Percentiles rank a stretch among this genome's conserved stretches.
These are phyloP conservation scores for Kradibia gibbosae DNA, from an alignment of 1,140 invertebrate species.

Conservation along the genomic window DNA sequence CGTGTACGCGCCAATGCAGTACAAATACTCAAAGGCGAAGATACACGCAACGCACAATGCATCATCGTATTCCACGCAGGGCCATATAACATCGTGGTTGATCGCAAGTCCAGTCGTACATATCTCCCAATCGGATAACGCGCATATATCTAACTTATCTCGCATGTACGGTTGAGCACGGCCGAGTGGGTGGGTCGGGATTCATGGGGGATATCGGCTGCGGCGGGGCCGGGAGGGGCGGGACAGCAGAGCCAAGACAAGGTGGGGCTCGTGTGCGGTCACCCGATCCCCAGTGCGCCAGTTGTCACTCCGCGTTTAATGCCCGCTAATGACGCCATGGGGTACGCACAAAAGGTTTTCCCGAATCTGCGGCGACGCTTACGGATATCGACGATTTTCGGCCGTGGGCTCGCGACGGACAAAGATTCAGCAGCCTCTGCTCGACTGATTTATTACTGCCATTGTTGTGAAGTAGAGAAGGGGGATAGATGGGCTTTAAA, in stretches of 20 bases:
- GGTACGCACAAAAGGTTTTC: background rate
- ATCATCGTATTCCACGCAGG: conserved; percentile 18
- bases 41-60: conserved; percentile 27
- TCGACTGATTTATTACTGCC: conserved; percentile 39
- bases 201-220: background rate
- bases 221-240: background rate
- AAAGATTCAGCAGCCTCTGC: background rate
- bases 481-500: background rate
- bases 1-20: conserved; percentile 25
- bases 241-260: conserved; percentile 13
- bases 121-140: conserved; percentile 39
- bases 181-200: background rate
- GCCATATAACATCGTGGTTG: conserved; percentile 25
- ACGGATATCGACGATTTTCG: conserved; percentile 18
- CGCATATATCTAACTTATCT: conserved; percentile 46
- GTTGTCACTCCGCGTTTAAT: conserved; percentile 23
- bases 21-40: conserved; percentile 8
- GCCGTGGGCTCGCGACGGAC: background rate
- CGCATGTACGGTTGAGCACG: background rate
- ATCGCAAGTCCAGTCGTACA: conserved; percentile 25
- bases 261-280: conserved; percentile 8
- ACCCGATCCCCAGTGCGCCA: background rate
- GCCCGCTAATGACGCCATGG: conserved; percentile 27
- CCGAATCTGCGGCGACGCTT: background rate
- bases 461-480: background rate